phyloP scores from a whole-genome alignment of 2,888 invertebrate species.

The Cynaeus angustus region DNA sequence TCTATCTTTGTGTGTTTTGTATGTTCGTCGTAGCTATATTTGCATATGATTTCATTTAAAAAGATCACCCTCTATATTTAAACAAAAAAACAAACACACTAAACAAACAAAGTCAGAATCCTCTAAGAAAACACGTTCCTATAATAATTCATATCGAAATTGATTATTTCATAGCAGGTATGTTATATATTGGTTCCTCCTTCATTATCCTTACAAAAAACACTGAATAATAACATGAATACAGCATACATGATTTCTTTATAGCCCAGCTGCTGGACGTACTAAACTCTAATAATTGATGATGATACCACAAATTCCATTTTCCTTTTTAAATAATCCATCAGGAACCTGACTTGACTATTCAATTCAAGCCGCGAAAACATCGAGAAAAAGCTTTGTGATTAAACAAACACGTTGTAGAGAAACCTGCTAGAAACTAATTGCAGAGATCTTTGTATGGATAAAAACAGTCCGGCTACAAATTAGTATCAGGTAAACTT shows the following conservation, averaged over 20 bases:
- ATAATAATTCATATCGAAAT: no score
- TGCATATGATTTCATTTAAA: no score
- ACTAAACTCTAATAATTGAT: conserved; percentile 6
- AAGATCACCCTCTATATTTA: no score
- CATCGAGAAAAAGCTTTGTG: conserved; percentile 5
- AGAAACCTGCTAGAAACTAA: conserved; percentile 42
- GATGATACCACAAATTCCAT: conserved; percentile 9
- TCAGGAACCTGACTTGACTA: conserved; percentile 10
- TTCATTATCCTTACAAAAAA: not conserved
- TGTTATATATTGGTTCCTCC: not conserved
- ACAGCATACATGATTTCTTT: not conserved
- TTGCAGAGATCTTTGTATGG: conserved; percentile 6
- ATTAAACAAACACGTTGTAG: conserved; percentile 38
- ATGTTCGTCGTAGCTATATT: no score
- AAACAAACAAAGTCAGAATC: no score
- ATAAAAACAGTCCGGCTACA: not conserved
- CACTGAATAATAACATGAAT: not conserved
- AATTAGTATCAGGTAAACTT: conserved; percentile 5
- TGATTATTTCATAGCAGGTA: not conserved
- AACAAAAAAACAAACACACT: no score
- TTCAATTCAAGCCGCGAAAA: conserved; percentile 2
- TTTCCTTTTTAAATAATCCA: conserved; percentile 18
- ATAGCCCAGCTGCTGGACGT: not conserved
- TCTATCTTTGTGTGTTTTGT: no score
- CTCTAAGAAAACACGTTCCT: no score